Percentiles rank a stretch among this genome's conserved stretches.
Conservation (phyloP, 2,113 vertebrate genomes). For the Sceloporus tristichus region DNA sequence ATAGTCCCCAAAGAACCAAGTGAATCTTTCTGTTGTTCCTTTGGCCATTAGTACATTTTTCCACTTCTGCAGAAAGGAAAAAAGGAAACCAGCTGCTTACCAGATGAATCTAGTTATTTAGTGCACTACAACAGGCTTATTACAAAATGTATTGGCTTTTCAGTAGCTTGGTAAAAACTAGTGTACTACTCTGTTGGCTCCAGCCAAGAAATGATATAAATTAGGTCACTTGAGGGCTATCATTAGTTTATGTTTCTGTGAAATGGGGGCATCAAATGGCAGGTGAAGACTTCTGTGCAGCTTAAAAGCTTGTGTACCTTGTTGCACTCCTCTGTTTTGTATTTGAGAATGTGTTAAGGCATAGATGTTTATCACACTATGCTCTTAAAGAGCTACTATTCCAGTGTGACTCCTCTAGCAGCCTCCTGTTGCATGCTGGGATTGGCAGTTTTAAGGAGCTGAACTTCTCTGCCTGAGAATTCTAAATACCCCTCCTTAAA, state of each 20-base stretch:
- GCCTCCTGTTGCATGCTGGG: too few species aligned
- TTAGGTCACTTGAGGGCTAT: not conserved
- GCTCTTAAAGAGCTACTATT: too few species aligned
- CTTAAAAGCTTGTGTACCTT: not conserved
- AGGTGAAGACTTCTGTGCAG: not conserved
- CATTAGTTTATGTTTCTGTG: not conserved
- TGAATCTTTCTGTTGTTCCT: slow-evolving; percentile 22
- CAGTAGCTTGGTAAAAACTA: not conserved
- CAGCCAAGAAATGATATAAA: not conserved
- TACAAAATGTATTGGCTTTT: slow-evolving; percentile 16
- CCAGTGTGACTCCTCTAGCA: too few species aligned
- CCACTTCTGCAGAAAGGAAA: slow-evolving; percentile 42
- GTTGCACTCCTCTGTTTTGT: slow-evolving; percentile 57
- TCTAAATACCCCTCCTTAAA: too few species aligned
- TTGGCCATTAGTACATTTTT: slow-evolving; percentile 44
- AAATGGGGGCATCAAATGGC: not conserved
- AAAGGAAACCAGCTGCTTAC: slow-evolving; percentile 61
- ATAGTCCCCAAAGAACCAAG: slow-evolving; percentile 52
- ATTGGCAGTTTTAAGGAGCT: too few species aligned
- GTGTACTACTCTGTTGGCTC: not conserved
- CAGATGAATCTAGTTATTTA: slow-evolving; percentile 54
- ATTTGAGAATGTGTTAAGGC: slow-evolving; percentile 50
- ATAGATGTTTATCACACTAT: too few species aligned
- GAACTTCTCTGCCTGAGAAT: too few species aligned
- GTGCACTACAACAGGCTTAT: slow-evolving; percentile 48